Evolutionary conservation across 2,113 vertebrate genomes (phyloP).

Genomic region (Urocitellus parryii): DNA sequence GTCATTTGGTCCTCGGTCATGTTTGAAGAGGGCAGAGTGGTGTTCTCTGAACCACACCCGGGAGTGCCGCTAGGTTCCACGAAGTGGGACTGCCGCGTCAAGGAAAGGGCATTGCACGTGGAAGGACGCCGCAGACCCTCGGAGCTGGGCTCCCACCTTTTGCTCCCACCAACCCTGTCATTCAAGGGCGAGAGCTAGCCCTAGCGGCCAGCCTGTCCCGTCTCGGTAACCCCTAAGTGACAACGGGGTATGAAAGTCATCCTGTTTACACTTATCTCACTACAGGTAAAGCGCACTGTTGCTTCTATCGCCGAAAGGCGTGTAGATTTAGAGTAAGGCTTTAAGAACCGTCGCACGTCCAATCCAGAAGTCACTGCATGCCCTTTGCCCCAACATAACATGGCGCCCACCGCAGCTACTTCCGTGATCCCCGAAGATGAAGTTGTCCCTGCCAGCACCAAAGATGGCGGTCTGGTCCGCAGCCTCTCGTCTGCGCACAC

Average conservation of each 20-base stretch:
- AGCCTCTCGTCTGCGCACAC: slow-evolving; percentile 8
- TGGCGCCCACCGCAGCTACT: neutral
- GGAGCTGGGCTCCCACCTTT: neutral
- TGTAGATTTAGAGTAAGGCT: neutral
- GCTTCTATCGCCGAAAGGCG: neutral
- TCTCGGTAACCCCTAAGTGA: neutral
- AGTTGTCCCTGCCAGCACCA: neutral
- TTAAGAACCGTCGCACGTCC: neutral
- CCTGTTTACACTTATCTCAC: neutral
- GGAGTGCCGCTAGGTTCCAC: neutral
- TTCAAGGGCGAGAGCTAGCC: neutral
- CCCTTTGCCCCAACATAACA: neutral
- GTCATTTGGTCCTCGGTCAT: neutral
- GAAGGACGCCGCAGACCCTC: neutral
- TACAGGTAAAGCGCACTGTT: too few relatives aligned
- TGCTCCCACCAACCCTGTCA: neutral
- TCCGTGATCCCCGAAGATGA: neutral
- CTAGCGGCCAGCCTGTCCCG: too few relatives aligned
- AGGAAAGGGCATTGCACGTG: neutral
- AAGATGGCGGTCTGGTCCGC: slow-evolving; percentile 39
- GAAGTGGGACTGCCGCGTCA: neutral
- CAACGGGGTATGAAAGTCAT: too few relatives aligned
- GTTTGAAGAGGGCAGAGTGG: neutral
- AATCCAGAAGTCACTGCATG: rapidly evolving
- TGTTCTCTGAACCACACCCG: too few relatives aligned